Base-by-base conservation (phyloP, 2,888 invertebrate genomes). In the Palloptera scutellata region DNA sequence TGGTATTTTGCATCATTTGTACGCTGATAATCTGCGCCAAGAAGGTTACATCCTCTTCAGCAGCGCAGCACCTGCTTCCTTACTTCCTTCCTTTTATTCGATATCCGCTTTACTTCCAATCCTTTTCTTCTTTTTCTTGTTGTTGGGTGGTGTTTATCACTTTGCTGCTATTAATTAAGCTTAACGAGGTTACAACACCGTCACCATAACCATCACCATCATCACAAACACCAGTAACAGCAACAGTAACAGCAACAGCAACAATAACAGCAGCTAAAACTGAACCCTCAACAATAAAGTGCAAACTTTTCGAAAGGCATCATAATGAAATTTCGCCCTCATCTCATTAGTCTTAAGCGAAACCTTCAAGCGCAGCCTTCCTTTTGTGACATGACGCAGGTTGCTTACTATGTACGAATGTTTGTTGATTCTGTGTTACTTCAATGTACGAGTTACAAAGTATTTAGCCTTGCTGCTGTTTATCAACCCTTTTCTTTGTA, bases 151-250 rank as follows among this genome's bases (percentile, higher is more conserved):
- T 79, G 80, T 81, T 81, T 82, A 80, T 78, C 81, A 80, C 81
- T 80, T 82, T 78, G 79, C 78, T 84, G 84, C 83, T 84, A 84
- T 84, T 84, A 84, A 84, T 84, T 84, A 84, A 84, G 83, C 84
- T 84, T 84, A 84, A 84, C 84, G 84, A 84, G 82, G 84, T 84
- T 84, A 84, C 83, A 83, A 79, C 81, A 79, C 77, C 78, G 77
- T 79, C 81, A 82, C 79, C 79, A 75, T 66, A 69, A 72, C 67
- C 76, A 58, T 12, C 52, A 42, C 45, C 51, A 51, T 12, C 52
- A 65, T 12, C 48, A 51, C 40, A 59, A 72, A 54, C 69, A 72
- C 68, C 63, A 69, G 68, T 67, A 67, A 68, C 71, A 69, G 69
- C 66, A 70, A 45, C 66, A n/a, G 64, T 45, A 57, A 65, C 53